Conservation (phyloP, 2,113 vertebrate species). For the Plecotus auritus region DNA sequence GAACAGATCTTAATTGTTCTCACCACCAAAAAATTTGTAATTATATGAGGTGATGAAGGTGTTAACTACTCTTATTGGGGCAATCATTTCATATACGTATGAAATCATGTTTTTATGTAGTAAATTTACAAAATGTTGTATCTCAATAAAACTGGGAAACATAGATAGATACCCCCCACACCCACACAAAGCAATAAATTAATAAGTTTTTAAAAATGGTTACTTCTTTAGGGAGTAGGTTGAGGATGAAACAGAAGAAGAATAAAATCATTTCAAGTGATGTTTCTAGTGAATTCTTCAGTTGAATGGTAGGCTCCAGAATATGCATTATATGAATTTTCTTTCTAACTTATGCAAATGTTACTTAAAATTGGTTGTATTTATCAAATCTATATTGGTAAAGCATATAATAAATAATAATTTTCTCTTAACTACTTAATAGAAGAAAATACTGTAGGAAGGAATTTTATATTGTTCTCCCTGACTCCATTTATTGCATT, state of each 20-base stretch:
- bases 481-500: neutral
- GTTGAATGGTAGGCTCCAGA: neutral
- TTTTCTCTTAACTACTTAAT: neutral
- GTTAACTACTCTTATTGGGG: neutral
- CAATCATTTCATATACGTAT: neutral
- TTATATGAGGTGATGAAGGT: neutral
- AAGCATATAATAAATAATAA: neutral
- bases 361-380: neutral
- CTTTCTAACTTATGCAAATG: neutral
- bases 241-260: neutral
- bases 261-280: neutral
- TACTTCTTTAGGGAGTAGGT: neutral
- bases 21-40: neutral
- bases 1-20: neutral
- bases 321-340: neutral
- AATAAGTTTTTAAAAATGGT: neutral
- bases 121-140: neutral
- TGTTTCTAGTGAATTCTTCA: neutral
- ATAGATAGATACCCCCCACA: neutral
- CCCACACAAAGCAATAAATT: neutral
- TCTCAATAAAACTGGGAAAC: neutral
- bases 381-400: neutral
- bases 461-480: neutral
- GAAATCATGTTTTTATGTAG: neutral
- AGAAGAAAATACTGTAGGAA: neutral